phyloP scores from a whole-genome alignment of 1,140 invertebrate genomes.

The Anastatus disparis region DNA sequence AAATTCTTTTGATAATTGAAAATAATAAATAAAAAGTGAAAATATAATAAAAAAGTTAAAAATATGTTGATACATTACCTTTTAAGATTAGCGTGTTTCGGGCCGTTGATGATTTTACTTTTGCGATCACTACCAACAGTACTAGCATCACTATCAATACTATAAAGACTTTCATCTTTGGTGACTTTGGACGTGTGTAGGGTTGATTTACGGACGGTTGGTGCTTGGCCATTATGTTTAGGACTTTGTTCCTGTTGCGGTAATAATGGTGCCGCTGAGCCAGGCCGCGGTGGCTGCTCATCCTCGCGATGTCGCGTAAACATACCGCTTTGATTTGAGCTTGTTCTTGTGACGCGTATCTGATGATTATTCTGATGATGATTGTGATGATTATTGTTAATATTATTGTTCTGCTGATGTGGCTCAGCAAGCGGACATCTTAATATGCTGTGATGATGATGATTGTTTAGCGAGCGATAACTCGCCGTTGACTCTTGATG shows the following conservation, averaged over 20 bases:
- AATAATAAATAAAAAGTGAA: too few relatives aligned
- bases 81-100: constrained; percentile 68
- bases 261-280: constrained; percentile 30
- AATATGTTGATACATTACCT: too few relatives aligned
- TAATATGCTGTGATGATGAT: too few relatives aligned
- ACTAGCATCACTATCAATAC: constrained; percentile 64
- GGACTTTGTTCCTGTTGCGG: constrained; percentile 41
- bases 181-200: constrained; percentile 59
- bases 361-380: too few relatives aligned
- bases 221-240: constrained; percentile 46
- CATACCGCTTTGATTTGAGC: constrained; percentile 4
- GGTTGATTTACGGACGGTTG: constrained; percentile 60
- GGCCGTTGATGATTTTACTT: constrained; percentile 62
- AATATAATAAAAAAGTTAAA: too few relatives aligned
- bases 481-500: not conserved
- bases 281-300: constrained; percentile 18
- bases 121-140: constrained; percentile 62
- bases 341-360: not conserved
- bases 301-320: constrained; percentile 5
- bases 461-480: too few relatives aligned
- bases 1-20: too few relatives aligned
- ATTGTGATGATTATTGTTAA: too few relatives aligned
- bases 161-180: constrained; percentile 65
- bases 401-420: too few relatives aligned
- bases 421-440: not conserved